Percentiles rank a stretch among this genome's conserved stretches.
Evolutionary conservation across 92 coral and sea anemone species (phyloP).

Genomic region (Pocillopora grandis): DNA sequence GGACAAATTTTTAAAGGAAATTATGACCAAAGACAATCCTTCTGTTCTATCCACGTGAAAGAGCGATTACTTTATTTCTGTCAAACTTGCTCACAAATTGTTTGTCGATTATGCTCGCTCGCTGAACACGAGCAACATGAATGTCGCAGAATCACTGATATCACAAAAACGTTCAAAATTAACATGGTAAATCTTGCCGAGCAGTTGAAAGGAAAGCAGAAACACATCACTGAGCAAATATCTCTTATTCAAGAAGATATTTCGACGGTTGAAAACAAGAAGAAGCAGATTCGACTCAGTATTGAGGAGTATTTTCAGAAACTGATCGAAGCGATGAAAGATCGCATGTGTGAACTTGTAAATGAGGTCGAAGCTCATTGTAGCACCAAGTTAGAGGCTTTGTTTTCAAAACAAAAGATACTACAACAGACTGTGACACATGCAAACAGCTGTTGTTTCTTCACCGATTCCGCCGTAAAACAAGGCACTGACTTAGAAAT

Average conservation of each 20-base stretch:
- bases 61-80: conserved; percentile 62
- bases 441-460: conserved; percentile 55
- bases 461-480: conserved; percentile 54
- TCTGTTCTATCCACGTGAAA: conserved; percentile 52
- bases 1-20: conserved; percentile 25
- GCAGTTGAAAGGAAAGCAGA: conserved; percentile 49
- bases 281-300: conserved; percentile 32
- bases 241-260: conserved; percentile 42
- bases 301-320: conserved; percentile 70
- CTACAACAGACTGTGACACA: conserved; percentile 44
- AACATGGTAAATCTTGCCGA: conserved; percentile 58
- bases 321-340: conserved; percentile 53
- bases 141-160: conserved; percentile 32
- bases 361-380: conserved; percentile 55
- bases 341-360: conserved; percentile 65
- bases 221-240: conserved; percentile 38
- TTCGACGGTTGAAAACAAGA: conserved; percentile 41
- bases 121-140: conserved; percentile 53
- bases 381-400: conserved; percentile 47
- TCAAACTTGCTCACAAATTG: conserved; percentile 46
- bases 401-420: conserved; percentile 48
- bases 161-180: conserved; percentile 45
- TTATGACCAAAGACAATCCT: conserved; percentile 39
- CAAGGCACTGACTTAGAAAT: conserved; percentile 67
- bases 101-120: conserved; percentile 59